Base-by-base conservation (phyloP, 2,797 vertebrate species). In the Centroberyx gerrardi region DNA sequence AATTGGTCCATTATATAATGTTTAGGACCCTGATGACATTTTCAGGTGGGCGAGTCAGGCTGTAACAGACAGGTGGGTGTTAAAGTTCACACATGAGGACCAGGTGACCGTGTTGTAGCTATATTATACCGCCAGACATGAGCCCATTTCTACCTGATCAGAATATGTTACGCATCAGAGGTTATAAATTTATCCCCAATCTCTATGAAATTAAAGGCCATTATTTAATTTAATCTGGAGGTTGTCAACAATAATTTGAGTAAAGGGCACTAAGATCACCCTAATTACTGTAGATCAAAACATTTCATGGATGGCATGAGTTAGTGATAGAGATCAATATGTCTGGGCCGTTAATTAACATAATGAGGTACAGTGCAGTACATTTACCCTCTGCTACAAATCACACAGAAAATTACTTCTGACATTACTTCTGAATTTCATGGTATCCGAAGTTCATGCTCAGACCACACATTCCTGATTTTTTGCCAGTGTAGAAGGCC, bases 41-140 rank as follows among this genome's bases (percentile, higher is more conserved):
- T 73, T 73, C 77, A 79, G 78, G 77, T 79, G 70, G 78, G 52
- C 9, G 48, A 46, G 42, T 28, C 40, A 18, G 29, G 56, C 69
- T 80, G 63, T 58, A 22, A 66, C 15, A 59, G 72, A 46, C 72
- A 74, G 49, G 78, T 80, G 80, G 81, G 75, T 69, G 64, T 72
- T 78, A 8, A 72, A 74, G 82, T 73, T 87, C 80, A 84, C 89
- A 83, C 85, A 75, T 86, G 89, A 81, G 1, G 44, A 61, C 81
- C 89, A 87, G 65, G 49, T 84, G 82, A 63, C 17, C 4, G 22
- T 28, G n/a, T 18, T 53, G 18, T 42, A 66, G 55, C 42, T 18
- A 31, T 60, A 7, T 22, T 38, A 60, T 3, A 18, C 9, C 60
- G 22, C 7, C 48, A 52, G 28, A 2, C 48, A 22, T 28, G 8